These are phyloP conservation scores for Pollicipes pollicipes DNA, from an alignment of 1,140 invertebrate genomes.

Conservation along the genomic window DNA sequence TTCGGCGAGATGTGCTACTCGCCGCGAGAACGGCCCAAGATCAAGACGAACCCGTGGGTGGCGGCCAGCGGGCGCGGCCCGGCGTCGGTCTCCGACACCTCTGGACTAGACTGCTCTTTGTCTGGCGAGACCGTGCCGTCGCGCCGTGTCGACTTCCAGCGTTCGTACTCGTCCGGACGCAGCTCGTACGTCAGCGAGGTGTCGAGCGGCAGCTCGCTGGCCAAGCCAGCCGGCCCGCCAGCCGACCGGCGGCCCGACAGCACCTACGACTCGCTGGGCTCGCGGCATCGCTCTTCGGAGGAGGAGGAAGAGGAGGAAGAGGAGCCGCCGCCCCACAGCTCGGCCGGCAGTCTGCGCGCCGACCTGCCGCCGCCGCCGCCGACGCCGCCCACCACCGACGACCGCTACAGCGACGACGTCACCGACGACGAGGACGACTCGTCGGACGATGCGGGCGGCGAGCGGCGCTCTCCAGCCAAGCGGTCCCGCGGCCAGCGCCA, in stretches of 20 bases:
- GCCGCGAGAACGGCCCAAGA: not conserved
- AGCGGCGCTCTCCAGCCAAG: not conserved
- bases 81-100: not conserved
- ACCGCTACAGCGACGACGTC: not conserved
- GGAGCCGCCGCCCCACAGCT: too few relatives aligned
- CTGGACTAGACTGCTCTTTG: not conserved
- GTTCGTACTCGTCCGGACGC: not conserved
- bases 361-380: too few relatives aligned
- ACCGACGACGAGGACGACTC: not conserved
- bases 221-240: too few relatives aligned
- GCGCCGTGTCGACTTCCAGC: not conserved
- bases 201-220: not conserved
- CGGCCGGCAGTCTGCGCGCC: too few relatives aligned
- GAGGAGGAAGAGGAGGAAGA: too few relatives aligned
- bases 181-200: not conserved
- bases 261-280: not conserved
- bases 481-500: not conserved
- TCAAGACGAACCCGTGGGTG: not conserved
- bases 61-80: too few relatives aligned
- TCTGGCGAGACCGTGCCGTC: not conserved
- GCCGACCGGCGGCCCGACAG: not conserved
- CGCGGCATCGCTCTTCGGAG: not conserved
- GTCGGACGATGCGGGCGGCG: not conserved
- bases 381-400: too few relatives aligned
- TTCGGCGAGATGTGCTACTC: not conserved